Evolutionary conservation across 2,113 vertebrate species (phyloP).

Genomic region (Thalassoma bifasciatum): DNA sequence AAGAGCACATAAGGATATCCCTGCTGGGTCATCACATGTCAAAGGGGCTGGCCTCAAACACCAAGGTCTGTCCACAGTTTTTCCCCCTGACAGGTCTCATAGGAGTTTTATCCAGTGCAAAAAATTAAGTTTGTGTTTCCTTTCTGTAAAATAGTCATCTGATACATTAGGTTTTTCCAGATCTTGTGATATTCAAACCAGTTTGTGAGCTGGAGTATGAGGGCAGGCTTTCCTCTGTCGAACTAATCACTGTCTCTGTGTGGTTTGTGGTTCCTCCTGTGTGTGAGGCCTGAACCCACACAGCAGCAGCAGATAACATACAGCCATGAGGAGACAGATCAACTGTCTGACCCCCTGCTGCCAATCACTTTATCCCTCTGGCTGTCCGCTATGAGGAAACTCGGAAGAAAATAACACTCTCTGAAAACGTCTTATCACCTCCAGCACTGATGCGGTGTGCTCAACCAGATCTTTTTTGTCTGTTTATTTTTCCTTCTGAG

Average conservation of each 20-base stretch:
- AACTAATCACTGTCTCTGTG: constrained; percentile 70
- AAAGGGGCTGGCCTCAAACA: too few relatives aligned
- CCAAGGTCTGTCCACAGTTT: too few relatives aligned
- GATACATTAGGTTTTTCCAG: background rate
- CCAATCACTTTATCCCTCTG: constrained; percentile 71
- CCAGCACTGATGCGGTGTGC: constrained; percentile 35
- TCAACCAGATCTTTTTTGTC: constrained; percentile 57
- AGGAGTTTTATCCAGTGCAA: too few relatives aligned
- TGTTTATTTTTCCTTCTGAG: constrained; percentile 63
- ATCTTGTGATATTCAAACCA: background rate
- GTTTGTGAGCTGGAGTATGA: background rate
- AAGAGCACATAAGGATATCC: too few relatives aligned
- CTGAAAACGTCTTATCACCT: constrained; percentile 66
- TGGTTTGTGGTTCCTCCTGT: constrained; percentile 57
- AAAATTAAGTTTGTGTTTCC: too few relatives aligned
- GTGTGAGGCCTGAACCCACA: constrained; percentile 55
- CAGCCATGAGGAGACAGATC: constrained; percentile 64
- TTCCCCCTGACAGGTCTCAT: too few relatives aligned
- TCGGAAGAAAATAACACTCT: constrained; percentile 25
- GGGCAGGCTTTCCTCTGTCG: constrained; percentile 1
- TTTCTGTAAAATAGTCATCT: background rate
- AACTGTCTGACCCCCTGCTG: constrained; percentile 67
- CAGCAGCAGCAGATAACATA: constrained; percentile 63
- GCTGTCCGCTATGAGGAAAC: constrained; percentile 38
- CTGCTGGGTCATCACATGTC: too few relatives aligned